Evolutionary conservation across 2,113 vertebrate species (phyloP), one percentile per base, ranked within the genome.

Genomic region (Cephalopterus ornatus): DNA sequence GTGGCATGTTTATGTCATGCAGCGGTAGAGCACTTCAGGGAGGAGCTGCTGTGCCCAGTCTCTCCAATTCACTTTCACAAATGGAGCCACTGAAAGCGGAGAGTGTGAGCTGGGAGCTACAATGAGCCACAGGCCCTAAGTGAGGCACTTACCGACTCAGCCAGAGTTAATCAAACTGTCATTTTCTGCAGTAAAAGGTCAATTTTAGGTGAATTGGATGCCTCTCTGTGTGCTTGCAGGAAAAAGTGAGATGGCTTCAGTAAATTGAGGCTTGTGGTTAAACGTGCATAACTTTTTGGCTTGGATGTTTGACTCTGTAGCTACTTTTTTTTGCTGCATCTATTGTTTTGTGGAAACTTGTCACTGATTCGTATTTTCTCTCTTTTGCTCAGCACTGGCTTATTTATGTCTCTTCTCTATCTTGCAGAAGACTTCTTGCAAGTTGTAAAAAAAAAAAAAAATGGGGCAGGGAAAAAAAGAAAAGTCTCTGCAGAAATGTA

Each of bases 21-120:
- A 52, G 77, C 19, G 30, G 24, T n/a, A 22, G 52, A 42, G 5
- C 0, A 0, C 21, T 41, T 0, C 1, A 63, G 39, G 21, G 22
- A 89, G 71, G 70, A 89, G 16, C 55, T 59, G 61, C 4, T 5
- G 1, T 53, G 10, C 5, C 30, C 11, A 16, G 28, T 12, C 26
- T 50, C 19, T 76, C 44, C 12, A 37, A 52, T 30, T 85, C 14
- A 2, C 30, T 59, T 32, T 72, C 6, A 22, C 19, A 6, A 53
- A 27, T 5, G 26, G 28, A 80, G 55, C 12, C 16, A 4, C 42
- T 63, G 70, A 9, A 56, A 53, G 19, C 0, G 0, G 16, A 49
- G 35, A 42, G 28, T 46, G 20, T 8, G 56, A 89, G 41, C 14
- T 0, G 3, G 37, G 21, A 66, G 26, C 7, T 58, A 32, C 26